Conservation (phyloP, 1,140 invertebrate genomes). For the Mercenaria mercenaria region DNA sequence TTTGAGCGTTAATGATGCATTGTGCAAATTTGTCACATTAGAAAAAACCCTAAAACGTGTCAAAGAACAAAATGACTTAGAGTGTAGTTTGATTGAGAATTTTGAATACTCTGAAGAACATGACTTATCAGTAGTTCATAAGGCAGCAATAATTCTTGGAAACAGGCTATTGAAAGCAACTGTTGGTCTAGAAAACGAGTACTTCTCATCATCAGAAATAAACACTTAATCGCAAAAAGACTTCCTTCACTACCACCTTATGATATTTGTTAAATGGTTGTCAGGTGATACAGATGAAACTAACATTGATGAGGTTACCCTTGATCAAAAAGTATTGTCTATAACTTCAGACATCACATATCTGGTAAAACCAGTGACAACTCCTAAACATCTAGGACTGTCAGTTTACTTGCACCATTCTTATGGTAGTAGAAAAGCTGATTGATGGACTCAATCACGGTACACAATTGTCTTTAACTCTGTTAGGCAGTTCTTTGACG, state of each 20-base stretch:
- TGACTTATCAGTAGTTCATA: neutral
- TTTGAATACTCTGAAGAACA: neutral
- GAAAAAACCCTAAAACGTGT: neutral
- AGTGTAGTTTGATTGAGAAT: neutral
- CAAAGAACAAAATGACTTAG: neutral
- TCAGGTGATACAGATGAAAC: neutral
- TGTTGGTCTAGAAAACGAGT: neutral
- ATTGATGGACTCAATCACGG: neutral
- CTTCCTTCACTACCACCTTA: neutral
- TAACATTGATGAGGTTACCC: neutral
- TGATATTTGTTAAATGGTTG: neutral
- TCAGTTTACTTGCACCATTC: neutral
- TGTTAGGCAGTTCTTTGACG: slow-evolving; percentile 16
- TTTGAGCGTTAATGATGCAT: neutral
- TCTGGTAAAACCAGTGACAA: neutral
- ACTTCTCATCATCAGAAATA: slow-evolving; percentile 16
- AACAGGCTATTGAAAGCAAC: neutral
- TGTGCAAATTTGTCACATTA: neutral
- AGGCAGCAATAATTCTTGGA: neutral
- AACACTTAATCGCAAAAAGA: neutral
- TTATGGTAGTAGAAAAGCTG: slow-evolving; percentile 13
- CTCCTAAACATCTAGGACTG: slow-evolving; percentile 21
- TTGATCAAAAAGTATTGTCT: neutral
- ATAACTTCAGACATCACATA: neutral
- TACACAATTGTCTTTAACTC: neutral